Percentiles rank a stretch among this genome's conserved stretches.
Evolutionary conservation across 1,140 invertebrate genomes (phyloP).

Genomic region (Drosophila miranda): DNA sequence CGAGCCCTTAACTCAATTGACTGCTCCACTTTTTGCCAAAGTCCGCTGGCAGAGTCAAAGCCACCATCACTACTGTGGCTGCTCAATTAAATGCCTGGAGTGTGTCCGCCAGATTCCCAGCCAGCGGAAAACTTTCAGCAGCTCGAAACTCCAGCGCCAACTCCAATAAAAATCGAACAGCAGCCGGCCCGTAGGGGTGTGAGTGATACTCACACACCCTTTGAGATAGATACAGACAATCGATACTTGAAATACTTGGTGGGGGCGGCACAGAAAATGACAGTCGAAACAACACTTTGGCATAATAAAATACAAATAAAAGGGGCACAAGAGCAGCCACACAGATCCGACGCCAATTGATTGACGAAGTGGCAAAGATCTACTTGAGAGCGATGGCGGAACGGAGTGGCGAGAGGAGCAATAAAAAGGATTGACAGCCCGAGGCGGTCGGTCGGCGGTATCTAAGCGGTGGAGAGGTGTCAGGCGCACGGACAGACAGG

Average conservation of each 20-base stretch:
- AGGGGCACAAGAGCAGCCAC: conserved; percentile 23
- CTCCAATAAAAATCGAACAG: background rate
- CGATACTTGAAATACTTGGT: conserved; percentile 34
- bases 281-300: conserved; percentile 70
- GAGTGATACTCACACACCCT: background rate
- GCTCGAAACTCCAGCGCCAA: conserved; percentile 7
- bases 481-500: conserved; percentile 7
- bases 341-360: conserved; percentile 50
- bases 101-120: conserved; percentile 24
- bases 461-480: conserved; percentile 52
- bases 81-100: conserved; percentile 50
- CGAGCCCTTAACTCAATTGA: conserved; percentile 51
- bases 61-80: conserved; percentile 29
- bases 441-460: conserved; percentile 23
- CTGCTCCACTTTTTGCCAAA: conserved; percentile 18
- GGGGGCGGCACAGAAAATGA: conserved; percentile 25
- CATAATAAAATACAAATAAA: conserved; percentile 73
- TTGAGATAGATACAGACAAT: conserved; percentile 23
- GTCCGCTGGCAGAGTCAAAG: conserved; percentile 2
- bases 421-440: conserved; percentile 71
- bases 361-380: conserved; percentile 65
- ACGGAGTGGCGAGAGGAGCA: conserved; percentile 36
- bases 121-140: conserved; percentile 1
- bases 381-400: conserved; percentile 31
- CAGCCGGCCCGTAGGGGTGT: too few relatives aligned